Evolutionary conservation across 2,888 invertebrate genomes (phyloP).

Genomic region (Spisula solida): DNA sequence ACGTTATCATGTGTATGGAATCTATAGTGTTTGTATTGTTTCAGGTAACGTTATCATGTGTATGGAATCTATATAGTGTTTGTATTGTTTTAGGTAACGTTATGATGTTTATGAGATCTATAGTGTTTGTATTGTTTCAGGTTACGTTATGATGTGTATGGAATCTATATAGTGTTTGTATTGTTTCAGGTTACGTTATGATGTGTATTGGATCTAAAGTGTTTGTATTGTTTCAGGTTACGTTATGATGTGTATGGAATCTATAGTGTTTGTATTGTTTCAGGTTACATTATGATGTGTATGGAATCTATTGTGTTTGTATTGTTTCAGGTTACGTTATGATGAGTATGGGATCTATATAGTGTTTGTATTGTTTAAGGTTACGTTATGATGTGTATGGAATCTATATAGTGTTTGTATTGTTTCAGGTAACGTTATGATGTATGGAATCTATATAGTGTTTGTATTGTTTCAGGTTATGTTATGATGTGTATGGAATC

Average conservation of each 20-base stretch:
- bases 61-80: background rate
- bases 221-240: conserved; percentile 88
- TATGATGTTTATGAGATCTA: conserved; percentile 89
- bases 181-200: conserved; percentile 75
- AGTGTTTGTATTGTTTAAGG: conserved; percentile 77
- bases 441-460: background rate
- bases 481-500: conserved; percentile 89
- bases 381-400: conserved; percentile 88
- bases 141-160: background rate
- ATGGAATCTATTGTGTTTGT: conserved; percentile 92
- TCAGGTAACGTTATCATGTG: background rate
- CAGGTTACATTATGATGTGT: conserved; percentile 85
- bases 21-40: conserved; percentile 92
- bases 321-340: background rate
- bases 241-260: background rate
- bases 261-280: too few species aligned
- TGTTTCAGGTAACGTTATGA: background rate
- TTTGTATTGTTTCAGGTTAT: conserved; percentile 77
- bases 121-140: conserved; percentile 91
- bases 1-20: conserved; percentile 88
- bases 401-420: conserved; percentile 92
- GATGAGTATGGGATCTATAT: background rate
- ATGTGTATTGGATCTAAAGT: conserved; percentile 91
- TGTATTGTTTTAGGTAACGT: conserved; percentile 76
- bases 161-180: too few species aligned